Percentiles rank a stretch among this genome's conserved stretches.
phyloP scores from a whole-genome alignment of 2,797 vertebrate species.

The Brachyrhaphis roseni region DNA sequence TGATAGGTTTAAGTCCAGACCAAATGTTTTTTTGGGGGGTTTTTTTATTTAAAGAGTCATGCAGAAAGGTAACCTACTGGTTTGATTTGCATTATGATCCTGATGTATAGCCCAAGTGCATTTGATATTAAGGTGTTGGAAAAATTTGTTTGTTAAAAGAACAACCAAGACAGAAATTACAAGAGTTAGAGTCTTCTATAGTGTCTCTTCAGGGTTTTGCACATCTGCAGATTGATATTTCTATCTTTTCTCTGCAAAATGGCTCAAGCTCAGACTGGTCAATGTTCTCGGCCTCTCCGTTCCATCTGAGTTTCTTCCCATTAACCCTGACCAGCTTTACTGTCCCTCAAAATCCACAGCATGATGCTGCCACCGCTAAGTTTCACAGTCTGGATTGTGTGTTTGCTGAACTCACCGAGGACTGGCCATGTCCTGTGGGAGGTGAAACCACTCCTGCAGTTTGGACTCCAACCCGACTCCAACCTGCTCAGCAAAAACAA shows the following conservation, averaged over 20 bases:
- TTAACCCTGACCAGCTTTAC: not conserved
- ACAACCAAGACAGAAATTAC: too few relatives aligned
- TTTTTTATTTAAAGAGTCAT: not conserved
- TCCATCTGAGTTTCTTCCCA: not conserved
- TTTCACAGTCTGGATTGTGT: not conserved
- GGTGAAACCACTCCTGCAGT: slow-evolving; percentile 96
- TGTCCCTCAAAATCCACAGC: not conserved
- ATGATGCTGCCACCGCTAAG: not conserved
- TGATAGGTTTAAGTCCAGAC: not conserved
- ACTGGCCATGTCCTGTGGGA: slow-evolving; percentile 93
- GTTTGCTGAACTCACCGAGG: slow-evolving; percentile 85
- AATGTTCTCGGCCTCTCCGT: not conserved
- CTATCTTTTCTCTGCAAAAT: not conserved
- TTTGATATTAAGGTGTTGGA: not conserved
- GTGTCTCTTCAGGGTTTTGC: not conserved
- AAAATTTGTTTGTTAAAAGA: too few relatives aligned
- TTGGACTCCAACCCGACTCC: slow-evolving; percentile 95
- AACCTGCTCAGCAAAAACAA: slow-evolving; percentile 73
- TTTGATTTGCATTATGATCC: not conserved
- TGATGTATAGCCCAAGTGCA: not conserved
- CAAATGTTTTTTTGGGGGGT: not conserved
- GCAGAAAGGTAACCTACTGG: not conserved
- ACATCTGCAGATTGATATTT: not conserved
- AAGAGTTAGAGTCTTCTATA: too few relatives aligned
- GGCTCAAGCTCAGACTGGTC: not conserved